phyloP scores from a whole-genome alignment of 2,797 vertebrate genomes.

The Typhlichthys eigenmanni region DNA sequence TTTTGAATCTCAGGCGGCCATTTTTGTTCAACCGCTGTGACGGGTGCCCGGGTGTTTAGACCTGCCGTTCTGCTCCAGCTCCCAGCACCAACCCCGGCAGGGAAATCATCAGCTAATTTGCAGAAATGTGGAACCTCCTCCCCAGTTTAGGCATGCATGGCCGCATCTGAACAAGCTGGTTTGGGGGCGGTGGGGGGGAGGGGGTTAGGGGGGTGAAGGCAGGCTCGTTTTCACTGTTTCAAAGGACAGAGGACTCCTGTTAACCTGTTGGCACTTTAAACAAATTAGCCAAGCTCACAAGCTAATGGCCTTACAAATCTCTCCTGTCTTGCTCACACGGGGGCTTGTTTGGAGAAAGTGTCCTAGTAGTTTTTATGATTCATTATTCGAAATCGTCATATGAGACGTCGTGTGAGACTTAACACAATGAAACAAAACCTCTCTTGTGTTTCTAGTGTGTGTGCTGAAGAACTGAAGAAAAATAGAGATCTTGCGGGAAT shows the following conservation, averaged over 20 bases:
- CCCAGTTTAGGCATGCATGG: conserved; percentile 69
- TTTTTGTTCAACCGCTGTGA: conserved; percentile 49
- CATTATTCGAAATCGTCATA: too few relatives aligned
- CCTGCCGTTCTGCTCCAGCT: conserved; percentile 49
- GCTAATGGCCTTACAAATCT: conserved; percentile 1
- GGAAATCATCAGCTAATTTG: conserved; percentile 81
- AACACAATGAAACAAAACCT: too few relatives aligned
- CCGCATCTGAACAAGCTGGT: conserved; percentile 60
- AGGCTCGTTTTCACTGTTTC: conserved; percentile 17
- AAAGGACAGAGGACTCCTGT: conserved; percentile 51
- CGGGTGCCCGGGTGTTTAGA: conserved; percentile 35
- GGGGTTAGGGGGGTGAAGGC: conserved; percentile 25
- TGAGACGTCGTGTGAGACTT: too few relatives aligned
- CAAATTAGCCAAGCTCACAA: conserved; percentile 60
- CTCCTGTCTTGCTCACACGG: neutral
- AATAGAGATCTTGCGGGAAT: too few relatives aligned
- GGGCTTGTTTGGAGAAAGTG: neutral
- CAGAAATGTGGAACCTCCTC: conserved; percentile 69
- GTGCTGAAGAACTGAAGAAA: too few relatives aligned
- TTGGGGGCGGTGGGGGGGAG: conserved; percentile 25
- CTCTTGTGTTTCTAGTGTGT: too few relatives aligned
- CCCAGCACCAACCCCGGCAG: conserved; percentile 73
- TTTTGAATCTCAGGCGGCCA: conserved; percentile 75
- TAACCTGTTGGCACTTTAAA: conserved; percentile 67
- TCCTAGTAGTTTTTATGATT: too few relatives aligned